A percentile compares a stretch with the other conserved stretches of the same genome.
phyloP scores from a whole-genome alignment of 2,888 invertebrate genomes.

The Leistus spinibarbis region DNA sequence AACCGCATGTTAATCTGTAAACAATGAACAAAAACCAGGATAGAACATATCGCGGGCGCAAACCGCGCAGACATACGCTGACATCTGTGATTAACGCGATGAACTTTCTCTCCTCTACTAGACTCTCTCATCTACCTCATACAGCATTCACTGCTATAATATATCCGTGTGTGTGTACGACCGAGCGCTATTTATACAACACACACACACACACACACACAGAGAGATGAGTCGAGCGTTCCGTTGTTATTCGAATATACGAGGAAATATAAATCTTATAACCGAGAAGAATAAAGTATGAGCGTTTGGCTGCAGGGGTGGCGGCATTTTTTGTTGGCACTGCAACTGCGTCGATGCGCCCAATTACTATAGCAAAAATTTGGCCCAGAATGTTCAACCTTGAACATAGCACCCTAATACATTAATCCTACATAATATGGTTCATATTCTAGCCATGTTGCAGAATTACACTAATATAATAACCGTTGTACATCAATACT shows the following conservation, averaged over 20 bases:
- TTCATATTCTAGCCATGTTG: too few species aligned
- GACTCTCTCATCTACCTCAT: not conserved
- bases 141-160: not conserved
- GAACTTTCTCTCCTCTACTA: not conserved
- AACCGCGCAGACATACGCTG: constrained; percentile 25
- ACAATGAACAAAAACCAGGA: constrained; percentile 32
- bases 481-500: too few species aligned
- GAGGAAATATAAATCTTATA: constrained; percentile 30
- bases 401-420: not conserved
- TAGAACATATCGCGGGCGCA: constrained; percentile 3
- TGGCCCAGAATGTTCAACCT: constrained; percentile 13
- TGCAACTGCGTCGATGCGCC: constrained; percentile 19
- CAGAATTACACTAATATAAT: too few species aligned
- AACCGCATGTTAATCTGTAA: constrained; percentile 38
- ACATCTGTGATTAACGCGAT: constrained; percentile 36
- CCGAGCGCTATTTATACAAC: not conserved
- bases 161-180: not conserved
- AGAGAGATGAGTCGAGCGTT: not conserved
- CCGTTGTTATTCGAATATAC: not conserved
- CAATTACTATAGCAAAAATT: constrained; percentile 33
- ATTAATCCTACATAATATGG: too few species aligned
- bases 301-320: not conserved
- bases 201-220: too few species aligned
- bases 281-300: not conserved
- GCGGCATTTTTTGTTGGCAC: constrained; percentile 9